Conservation (phyloP, 2,113 vertebrate species). For the Osmerus eperlanus region DNA sequence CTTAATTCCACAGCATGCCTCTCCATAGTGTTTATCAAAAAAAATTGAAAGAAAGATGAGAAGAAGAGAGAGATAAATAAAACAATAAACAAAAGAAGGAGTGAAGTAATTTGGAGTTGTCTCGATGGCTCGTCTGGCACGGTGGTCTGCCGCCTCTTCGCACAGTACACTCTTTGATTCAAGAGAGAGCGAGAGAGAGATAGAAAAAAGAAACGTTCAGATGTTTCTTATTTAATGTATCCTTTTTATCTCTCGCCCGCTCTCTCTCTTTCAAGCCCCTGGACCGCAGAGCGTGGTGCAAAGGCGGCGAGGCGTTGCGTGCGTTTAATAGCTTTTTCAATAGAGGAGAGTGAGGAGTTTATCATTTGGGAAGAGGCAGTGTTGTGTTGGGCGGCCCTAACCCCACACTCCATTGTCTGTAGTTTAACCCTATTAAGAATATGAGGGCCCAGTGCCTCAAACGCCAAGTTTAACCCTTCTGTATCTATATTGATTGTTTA, state of each 20-base stretch:
- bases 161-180: constrained; percentile 34
- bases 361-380: constrained; percentile 9
- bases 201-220: constrained; percentile 10
- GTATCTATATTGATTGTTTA: no score
- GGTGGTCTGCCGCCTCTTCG: constrained; percentile 32
- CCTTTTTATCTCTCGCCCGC: constrained; percentile 43
- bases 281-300: constrained; percentile 30
- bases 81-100: constrained; percentile 40
- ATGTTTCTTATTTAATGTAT: constrained; percentile 51
- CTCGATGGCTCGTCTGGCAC: not conserved
- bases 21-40: constrained; percentile 31
- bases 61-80: not conserved
- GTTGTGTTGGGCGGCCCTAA: constrained; percentile 21
- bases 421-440: constrained; percentile 27
- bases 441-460: constrained; percentile 1
- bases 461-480: no score
- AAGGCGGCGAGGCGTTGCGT: constrained; percentile 38
- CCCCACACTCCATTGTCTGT: constrained; percentile 29
- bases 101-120: constrained; percentile 3
- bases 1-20: constrained; percentile 14
- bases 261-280: constrained; percentile 29
- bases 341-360: constrained; percentile 45
- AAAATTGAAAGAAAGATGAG: constrained; percentile 15
- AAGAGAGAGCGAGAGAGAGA: no score
- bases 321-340: constrained; percentile 50